These are phyloP conservation scores for Himantopus leucocephalus DNA, from an alignment of 2,113 vertebrate species.

Conservation along the genomic window DNA sequence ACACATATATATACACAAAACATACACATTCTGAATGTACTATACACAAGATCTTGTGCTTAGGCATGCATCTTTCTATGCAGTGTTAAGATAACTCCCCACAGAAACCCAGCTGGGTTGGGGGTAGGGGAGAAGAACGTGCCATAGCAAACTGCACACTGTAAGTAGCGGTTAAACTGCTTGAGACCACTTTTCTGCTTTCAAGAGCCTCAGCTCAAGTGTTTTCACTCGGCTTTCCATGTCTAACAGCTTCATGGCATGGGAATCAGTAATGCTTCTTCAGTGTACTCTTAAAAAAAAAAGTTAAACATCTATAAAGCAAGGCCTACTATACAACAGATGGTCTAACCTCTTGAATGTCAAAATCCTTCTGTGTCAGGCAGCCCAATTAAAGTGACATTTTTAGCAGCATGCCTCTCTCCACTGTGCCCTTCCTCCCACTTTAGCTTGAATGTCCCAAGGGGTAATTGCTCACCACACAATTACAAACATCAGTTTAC, in stretches of 20 bases:
- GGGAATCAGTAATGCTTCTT: slow-evolving; percentile 45
- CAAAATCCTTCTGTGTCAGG: slow-evolving; percentile 41
- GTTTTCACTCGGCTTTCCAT: slow-evolving; percentile 46
- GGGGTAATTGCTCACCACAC: slow-evolving; percentile 59
- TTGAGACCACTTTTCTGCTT: slow-evolving; percentile 59
- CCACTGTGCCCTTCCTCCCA: slow-evolving; percentile 16
- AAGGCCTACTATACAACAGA: slow-evolving; percentile 27
- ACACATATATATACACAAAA: background rate
- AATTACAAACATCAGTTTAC: slow-evolving; percentile 50
- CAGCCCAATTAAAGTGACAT: slow-evolving; percentile 56
- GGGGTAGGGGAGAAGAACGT: background rate
- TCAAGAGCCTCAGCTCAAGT: slow-evolving; percentile 54
- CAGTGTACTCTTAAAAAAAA: slow-evolving; percentile 5
- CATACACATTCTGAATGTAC: background rate
- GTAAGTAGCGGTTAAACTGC: slow-evolving; percentile 37
- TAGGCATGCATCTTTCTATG: background rate
- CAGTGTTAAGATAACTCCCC: background rate
- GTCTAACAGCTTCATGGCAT: slow-evolving; percentile 44
- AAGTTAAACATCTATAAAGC: slow-evolving; percentile 40
- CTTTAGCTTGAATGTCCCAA: slow-evolving; percentile 1
- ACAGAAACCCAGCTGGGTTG: slow-evolving; percentile 18
- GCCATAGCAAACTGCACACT: slow-evolving; percentile 9
- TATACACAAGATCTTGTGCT: background rate
- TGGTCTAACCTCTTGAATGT: slow-evolving; percentile 51
- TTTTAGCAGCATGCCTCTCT: slow-evolving; percentile 37